A percentile compares a stretch with the other conserved stretches of the same genome.
Conservation (phyloP, 2,797 vertebrate species). For the Serranus cabrilla region DNA sequence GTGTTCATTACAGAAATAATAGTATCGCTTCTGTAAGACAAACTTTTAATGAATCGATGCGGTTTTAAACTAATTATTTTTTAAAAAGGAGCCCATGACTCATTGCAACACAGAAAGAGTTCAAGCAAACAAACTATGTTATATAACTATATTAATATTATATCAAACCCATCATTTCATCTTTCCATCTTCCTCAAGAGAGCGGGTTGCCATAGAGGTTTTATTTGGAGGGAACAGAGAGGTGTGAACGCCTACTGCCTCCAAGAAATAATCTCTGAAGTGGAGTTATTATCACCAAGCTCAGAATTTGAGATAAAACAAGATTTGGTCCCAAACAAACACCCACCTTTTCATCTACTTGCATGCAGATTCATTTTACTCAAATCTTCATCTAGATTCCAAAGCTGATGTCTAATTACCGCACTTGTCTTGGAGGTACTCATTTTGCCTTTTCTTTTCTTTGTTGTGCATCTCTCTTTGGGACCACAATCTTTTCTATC, state of each 20-base stretch:
- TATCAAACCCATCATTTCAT: slow-evolving; percentile 25
- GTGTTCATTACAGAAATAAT: neutral
- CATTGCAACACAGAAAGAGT: neutral
- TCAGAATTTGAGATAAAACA: slow-evolving; percentile 46
- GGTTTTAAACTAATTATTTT: neutral
- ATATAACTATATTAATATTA: too few relatives aligned
- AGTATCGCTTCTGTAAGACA: neutral
- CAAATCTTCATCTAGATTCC: slow-evolving; percentile 35
- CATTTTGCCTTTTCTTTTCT: slow-evolving; percentile 7
- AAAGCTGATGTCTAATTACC: slow-evolving; percentile 42
- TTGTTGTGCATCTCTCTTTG: slow-evolving; percentile 15
- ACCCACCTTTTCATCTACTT: slow-evolving; percentile 43
- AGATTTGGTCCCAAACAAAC: slow-evolving; percentile 47
- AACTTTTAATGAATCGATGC: slow-evolving; percentile 2
- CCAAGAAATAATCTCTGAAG: slow-evolving; percentile 47
- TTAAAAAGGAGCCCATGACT: neutral
- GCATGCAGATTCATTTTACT: slow-evolving; percentile 15
- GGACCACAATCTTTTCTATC: slow-evolving; percentile 39
- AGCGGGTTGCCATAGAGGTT: slow-evolving; percentile 66
- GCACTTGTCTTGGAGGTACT: slow-evolving; percentile 28
- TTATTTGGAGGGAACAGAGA: slow-evolving; percentile 44
- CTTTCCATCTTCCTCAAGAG: slow-evolving; percentile 23
- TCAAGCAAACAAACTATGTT: slow-evolving; percentile 36
- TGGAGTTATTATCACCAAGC: slow-evolving; percentile 46
- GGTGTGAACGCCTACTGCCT: slow-evolving; percentile 59